Percentiles rank a stretch among this genome's conserved stretches.
Conservation (phyloP, 2,888 invertebrate genomes). For the Lasioglossum morio region DNA sequence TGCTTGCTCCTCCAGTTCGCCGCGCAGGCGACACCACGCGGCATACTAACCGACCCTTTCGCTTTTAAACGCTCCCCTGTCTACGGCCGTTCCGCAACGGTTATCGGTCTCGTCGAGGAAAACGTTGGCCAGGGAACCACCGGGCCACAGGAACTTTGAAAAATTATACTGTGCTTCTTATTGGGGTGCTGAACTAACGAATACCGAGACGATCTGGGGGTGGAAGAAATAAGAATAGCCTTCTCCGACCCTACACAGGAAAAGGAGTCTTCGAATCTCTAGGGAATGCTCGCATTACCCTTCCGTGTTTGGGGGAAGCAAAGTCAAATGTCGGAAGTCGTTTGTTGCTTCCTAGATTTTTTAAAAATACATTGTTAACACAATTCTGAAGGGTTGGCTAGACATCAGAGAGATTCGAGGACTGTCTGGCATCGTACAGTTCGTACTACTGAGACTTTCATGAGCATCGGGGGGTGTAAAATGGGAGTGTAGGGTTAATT, state of each 20-base stretch:
- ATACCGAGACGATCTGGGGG: background rate
- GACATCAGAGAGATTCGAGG: too few relatives aligned
- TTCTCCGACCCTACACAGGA: background rate
- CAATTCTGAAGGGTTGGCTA: too few relatives aligned
- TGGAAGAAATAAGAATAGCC: background rate
- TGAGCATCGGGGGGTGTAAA: too few relatives aligned
- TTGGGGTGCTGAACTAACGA: background rate
- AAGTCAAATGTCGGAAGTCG: background rate
- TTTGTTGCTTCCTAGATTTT: background rate
- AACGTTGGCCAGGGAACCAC: background rate
- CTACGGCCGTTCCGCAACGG: background rate
- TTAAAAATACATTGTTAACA: background rate
- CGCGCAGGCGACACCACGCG: constrained; percentile 8
- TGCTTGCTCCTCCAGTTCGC: constrained; percentile 13
- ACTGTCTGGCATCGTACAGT: too few relatives aligned
- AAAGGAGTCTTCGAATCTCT: background rate
- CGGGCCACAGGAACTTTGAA: background rate
- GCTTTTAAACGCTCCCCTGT: constrained; percentile 23
- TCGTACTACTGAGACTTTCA: too few relatives aligned
- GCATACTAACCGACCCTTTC: constrained; percentile 36
- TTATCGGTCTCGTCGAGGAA: constrained; percentile 37
- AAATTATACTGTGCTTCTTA: background rate
- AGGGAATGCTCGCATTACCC: background rate
- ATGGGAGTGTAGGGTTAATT: constrained; percentile 25
- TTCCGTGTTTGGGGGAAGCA: background rate